Evolutionary conservation across 2,113 vertebrate species (phyloP).

Genomic region (Eleginops maclovinus): DNA sequence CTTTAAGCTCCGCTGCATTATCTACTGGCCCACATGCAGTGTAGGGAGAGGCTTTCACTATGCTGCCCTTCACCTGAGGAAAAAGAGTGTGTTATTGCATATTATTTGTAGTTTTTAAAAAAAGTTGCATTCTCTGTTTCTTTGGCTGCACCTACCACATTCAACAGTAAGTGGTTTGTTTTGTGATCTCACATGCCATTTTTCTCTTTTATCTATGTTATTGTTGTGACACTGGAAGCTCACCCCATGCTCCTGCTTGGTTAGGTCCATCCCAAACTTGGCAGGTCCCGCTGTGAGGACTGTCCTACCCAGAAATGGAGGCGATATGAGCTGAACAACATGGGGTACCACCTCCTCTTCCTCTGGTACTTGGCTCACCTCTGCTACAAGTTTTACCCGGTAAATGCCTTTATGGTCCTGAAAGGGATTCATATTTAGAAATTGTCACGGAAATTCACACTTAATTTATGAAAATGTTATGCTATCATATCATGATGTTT

Average conservation of each 20-base stretch:
- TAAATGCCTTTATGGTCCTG: constrained; percentile 81
- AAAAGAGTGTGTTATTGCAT: not conserved
- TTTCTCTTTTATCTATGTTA: too few species aligned
- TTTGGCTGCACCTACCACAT: too few species aligned
- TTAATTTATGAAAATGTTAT: not conserved
- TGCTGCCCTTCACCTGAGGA: constrained; percentile 82
- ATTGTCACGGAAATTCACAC: not conserved
- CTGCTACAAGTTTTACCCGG: constrained; percentile 84
- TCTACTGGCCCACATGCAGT: constrained; percentile 82
- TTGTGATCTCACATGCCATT: too few species aligned
- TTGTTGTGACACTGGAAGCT: constrained; percentile 25
- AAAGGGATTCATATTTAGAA: not conserved
- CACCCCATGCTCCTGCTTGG: constrained; percentile 86
- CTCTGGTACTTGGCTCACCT: constrained; percentile 75
- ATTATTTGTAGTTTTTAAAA: too few species aligned
- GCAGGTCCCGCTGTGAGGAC: constrained; percentile 86
- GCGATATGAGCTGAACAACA: constrained; percentile 85
- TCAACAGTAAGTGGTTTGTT: too few species aligned
- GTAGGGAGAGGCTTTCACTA: constrained; percentile 81
- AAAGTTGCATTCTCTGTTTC: too few species aligned
- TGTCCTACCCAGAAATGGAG: constrained; percentile 83
- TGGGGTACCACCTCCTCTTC: constrained; percentile 81
- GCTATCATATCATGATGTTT: not conserved
- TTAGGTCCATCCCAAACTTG: constrained; percentile 87
- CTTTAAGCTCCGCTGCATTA: constrained; percentile 74